Evolutionary conservation across 1,140 invertebrate species (phyloP), one percentile per base, ranked within the genome.

Genomic region (Gryon sp.): DNA sequence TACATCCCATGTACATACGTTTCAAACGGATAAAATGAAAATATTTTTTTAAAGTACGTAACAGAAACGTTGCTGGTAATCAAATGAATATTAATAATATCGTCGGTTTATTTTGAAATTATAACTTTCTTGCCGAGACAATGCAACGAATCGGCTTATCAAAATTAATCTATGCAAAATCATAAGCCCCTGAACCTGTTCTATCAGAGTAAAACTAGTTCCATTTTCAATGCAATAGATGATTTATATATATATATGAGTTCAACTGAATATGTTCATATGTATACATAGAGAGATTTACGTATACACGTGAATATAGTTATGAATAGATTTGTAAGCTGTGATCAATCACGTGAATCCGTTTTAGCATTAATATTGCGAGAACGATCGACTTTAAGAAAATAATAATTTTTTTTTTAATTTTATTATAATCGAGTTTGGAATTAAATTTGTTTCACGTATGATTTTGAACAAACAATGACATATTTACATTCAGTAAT

Each of bases 121-220:
- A 65, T 74, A 74, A 74, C 52, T 74, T 74, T 66, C 26, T 57
- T 62, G 14, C 40, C 12, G 15, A 16, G 38, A 68, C 62, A 70
- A 52, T 34, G n/a, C 65, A 45, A 65, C 48, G 41, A 68, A 76
- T 69, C 65, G 50, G 73, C 40, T 76, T 76, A 76, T 76, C 48
- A 69, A 69, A 76, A 76, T 76, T 76, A 76, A 76, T 76, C 63
- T 75, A 69, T 76, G 73, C 73, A 76, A 76, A 76, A 76, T 76
- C 72, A 19, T 75, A 68, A 75, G 53, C 72, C 45, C n/a, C 11
- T 24, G 20, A 55, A 72, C 20, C 50, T 43, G 26, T 34, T 66
- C 28, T 18, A 43, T 36, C 20, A 16, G 26, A 19, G 41, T 55
- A 57, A 73, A 65, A 57, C 69, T 57, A 65, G 69, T 28, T 50